Base-by-base conservation (phyloP, 1,140 invertebrate species). In the Stenopsyche tienmushanensis region DNA sequence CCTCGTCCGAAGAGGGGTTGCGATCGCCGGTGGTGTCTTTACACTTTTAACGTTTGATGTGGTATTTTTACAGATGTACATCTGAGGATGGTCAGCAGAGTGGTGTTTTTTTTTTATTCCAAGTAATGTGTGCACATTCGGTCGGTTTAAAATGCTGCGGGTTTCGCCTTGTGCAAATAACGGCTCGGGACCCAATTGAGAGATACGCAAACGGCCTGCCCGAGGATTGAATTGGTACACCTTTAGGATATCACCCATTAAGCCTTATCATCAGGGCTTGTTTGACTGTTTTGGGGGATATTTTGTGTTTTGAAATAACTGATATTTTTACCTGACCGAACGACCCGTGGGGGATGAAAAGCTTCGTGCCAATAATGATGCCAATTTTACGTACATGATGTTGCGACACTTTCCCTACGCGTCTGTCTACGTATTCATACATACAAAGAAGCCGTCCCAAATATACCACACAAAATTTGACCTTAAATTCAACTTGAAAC, bases 211-310 rank as follows among this genome's bases (percentile, higher is more conserved):
- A 58, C 55, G 42, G 29, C 20, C 39, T 25, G 29, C 23, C 5
- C 39, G 29, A 23, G 54, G n/a, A 42, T 57, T 21, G 29, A 47
- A 60, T 47, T 26, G 54, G 13, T 47, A 42, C 13, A 58, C 39
- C 55, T 58, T 58, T 45, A 58, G 55, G 41, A 25, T 57, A 57
- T 57, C 53, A 29, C 29, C 53, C 53, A 25, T 57, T 57, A 57
- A 21, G 10, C 13, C 53, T 39, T 34, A 34, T 57, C 53, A 21
- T 39, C 26, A 20, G 20, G 7, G 24, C 25, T 15, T 54, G 53
- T 57, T 57, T 57, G 26, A 57, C 53, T 15, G 17, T 57, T 41
- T 20, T n/a, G 5, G 53, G 3, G 53, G 53, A 53, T 53, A 53
- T 25, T 53, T 53, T 53, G 50, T 24, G 23, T 53, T 20, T 24